These are phyloP conservation scores for Himalopsyche japonica DNA, from an alignment of 2,888 invertebrate genomes.

Conservation along the genomic window DNA sequence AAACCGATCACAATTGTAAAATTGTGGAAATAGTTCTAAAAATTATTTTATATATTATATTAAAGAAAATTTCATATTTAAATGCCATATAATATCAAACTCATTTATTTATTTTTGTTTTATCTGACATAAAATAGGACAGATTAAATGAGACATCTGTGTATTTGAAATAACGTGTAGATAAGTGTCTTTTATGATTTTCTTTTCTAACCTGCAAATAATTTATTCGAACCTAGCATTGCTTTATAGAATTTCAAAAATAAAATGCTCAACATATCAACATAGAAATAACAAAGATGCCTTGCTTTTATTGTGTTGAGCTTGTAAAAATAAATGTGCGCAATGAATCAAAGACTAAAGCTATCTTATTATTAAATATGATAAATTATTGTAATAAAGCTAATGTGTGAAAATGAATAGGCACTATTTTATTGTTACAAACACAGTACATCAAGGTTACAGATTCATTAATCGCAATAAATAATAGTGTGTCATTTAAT, in stretches of 20 bases:
- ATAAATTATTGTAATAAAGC: too few species aligned
- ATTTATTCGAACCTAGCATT: background rate
- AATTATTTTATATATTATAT: too few species aligned
- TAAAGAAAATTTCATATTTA: too few species aligned
- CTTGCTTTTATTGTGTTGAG: conserved; percentile 24
- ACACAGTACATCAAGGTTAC: background rate
- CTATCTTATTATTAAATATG: background rate
- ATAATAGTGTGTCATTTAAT: too few species aligned
- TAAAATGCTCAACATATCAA: conserved; percentile 29
- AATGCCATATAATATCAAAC: too few species aligned
- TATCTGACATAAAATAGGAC: too few species aligned
- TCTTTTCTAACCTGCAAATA: background rate
- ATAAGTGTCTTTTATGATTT: background rate
- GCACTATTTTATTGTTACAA: background rate
- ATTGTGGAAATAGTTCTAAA: too few species aligned
- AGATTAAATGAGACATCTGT: too few species aligned
- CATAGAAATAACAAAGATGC: conserved; percentile 7
- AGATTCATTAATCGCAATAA: too few species aligned
- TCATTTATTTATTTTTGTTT: too few species aligned
- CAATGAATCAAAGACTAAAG: conserved; percentile 8
- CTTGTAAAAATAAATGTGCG: conserved; percentile 3
- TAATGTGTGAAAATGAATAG: background rate
- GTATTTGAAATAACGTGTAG: too few species aligned
- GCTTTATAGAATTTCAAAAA: background rate
- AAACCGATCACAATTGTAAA: too few species aligned